These are phyloP conservation scores for Nycticryphes semicollaris DNA, from an alignment of 2,113 vertebrate species.

Conservation along the genomic window DNA sequence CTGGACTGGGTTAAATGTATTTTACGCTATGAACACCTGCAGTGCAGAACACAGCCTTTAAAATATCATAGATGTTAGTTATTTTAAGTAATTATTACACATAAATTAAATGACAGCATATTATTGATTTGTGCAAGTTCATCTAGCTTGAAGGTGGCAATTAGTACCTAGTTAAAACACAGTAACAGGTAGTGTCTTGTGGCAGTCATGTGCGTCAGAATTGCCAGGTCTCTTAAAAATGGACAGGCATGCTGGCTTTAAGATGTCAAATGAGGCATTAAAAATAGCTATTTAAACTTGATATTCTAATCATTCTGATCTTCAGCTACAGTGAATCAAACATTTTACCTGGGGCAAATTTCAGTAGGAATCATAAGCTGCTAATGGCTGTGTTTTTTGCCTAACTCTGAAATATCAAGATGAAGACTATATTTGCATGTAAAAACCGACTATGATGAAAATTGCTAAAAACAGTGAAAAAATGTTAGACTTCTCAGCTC, in stretches of 20 bases:
- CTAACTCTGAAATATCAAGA: constrained; percentile 43
- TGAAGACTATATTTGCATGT: constrained; percentile 5
- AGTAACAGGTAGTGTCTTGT: not conserved
- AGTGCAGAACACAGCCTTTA: not conserved
- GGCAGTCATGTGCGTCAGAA: not conserved
- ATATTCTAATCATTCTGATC: constrained; percentile 46
- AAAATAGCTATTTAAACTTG: constrained; percentile 37
- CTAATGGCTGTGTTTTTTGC: not conserved
- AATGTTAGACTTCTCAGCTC: not conserved
- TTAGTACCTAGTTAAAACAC: constrained; percentile 10
- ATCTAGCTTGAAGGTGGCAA: not conserved
- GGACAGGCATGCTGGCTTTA: not conserved
- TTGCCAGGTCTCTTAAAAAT: constrained; percentile 2
- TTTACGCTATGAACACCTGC: not conserved
- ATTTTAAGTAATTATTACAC: not conserved
- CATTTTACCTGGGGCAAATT: constrained; percentile 39
- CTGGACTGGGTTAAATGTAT: not conserved
- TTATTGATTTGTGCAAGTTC: not conserved
- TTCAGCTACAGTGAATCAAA: constrained; percentile 42
- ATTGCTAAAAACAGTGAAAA: constrained; percentile 16
- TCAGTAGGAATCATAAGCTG: constrained; percentile 28
- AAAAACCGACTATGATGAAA: constrained; percentile 40
- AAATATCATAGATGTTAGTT: not conserved
- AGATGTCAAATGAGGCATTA: constrained; percentile 33
- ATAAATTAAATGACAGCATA: not conserved